Evolutionary conservation across 2,797 vertebrate species (phyloP).

Genomic region (Melanotaenia boesemani): DNA sequence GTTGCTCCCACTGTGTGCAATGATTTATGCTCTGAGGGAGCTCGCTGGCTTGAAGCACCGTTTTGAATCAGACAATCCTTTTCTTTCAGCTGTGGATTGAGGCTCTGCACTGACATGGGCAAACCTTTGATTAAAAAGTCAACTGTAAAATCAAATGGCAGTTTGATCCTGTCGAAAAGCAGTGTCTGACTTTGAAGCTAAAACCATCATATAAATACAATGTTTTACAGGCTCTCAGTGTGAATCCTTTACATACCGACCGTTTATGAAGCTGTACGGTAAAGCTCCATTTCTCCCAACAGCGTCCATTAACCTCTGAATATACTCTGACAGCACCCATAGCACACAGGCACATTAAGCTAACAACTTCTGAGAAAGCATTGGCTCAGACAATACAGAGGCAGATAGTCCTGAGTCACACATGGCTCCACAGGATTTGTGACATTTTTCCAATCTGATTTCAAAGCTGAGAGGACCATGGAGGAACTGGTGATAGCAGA

Average conservation of each 20-base stretch:
- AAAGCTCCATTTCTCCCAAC: constrained; percentile 18
- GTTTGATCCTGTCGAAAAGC: not conserved
- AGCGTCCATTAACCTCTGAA: constrained; percentile 24
- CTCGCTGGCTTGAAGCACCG: not conserved
- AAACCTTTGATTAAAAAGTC: constrained; percentile 22
- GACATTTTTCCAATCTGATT: constrained; percentile 37
- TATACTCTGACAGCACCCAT: not conserved
- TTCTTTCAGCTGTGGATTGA: not conserved
- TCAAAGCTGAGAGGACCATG: not conserved
- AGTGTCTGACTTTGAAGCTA: not conserved
- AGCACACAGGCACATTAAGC: constrained; percentile 34
- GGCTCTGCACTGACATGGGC: constrained; percentile 3
- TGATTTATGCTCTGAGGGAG: constrained; percentile 31
- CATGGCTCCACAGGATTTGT: constrained; percentile 18
- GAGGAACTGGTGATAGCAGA: not conserved
- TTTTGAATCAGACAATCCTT: constrained; percentile 4
- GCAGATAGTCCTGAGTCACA: constrained; percentile 10
- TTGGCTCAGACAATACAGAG: not conserved
- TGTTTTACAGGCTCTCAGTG: not conserved
- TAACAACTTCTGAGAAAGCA: constrained; percentile 8
- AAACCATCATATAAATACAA: not conserved
- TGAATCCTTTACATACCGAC: constrained; percentile 3
- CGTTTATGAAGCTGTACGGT: constrained; percentile 3
- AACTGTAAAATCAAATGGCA: not conserved
- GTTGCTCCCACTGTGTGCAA: constrained; percentile 4